Evolutionary conservation across 2,888 invertebrate species (phyloP), one percentile per base, ranked within the genome.

Genomic region (Agelastica alni): DNA sequence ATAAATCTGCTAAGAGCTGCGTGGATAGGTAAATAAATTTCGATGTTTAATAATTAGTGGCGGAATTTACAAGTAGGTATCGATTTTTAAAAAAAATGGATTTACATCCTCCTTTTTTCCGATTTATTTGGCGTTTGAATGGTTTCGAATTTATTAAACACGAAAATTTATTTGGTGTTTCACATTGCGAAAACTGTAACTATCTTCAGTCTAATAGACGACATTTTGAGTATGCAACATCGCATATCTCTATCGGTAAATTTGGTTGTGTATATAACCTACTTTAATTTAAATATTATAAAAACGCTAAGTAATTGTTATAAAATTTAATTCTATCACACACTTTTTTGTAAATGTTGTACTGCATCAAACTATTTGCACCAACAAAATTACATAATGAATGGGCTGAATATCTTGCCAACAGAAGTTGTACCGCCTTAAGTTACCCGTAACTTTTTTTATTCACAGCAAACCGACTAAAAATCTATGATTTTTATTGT

Each of bases 271-370:
- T 42, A 49, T 59, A 55, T 56, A 60, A 60, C 58, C 49, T 56
- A 58, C 53, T 56, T 59, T 58, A 52, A 52, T 56, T 59, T 51
- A 53, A 59, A 57, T 55, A 59, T 58, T 47, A 56, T 61, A 56
- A 56, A 65, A 65, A 65, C 56, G 56, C 63, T 61, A 63, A 53
- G 51, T 60, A 58, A 59, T 62, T 60, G 55, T 62, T 64, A 61
- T 60, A 64, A 65, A 64, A 63, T 53, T 60, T 64, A 58, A 56
- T 58, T 54, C 62, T 64, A 65, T 61, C 61, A 59, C 61, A 61
- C 53, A 53, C 56, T 59, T 56, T 54, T 58, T 58, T 39, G 10
- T 61, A 62, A 64, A 63, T 60, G 63, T 63, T 61, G 60, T 65
- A 63, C 63, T 61, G 63, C 60, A 51, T 58, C 44, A 59, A 60